Conservation (phyloP, 2,888 invertebrate species). For the Orchesellides sinensis region DNA sequence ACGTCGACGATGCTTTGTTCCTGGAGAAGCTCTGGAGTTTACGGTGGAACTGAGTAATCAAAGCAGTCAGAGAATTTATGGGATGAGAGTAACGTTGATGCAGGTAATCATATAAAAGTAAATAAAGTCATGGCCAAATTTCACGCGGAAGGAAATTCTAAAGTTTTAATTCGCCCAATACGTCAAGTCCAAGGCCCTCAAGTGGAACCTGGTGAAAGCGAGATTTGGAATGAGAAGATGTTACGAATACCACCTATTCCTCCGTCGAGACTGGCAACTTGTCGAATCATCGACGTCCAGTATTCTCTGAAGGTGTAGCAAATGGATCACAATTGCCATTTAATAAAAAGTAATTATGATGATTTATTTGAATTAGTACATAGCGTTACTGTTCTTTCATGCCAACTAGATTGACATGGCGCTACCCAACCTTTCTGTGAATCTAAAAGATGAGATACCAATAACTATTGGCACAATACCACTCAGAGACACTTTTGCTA, state of each 20-base stretch:
- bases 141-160: conserved; percentile 31
- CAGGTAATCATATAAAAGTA: too few species aligned
- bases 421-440: conserved; percentile 34
- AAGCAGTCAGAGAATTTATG: conserved; percentile 42
- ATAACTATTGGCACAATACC: conserved; percentile 57
- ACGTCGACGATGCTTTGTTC: conserved; percentile 34
- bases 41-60: conserved; percentile 41
- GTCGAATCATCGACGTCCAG: conserved; percentile 36
- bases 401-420: conserved; percentile 40
- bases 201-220: conserved; percentile 39
- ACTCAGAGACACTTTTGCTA: conserved; percentile 38
- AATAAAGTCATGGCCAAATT: conserved; percentile 7
- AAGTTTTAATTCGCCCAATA: not conserved
- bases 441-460: conserved; percentile 38
- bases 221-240: conserved; percentile 23
- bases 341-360: too few species aligned
- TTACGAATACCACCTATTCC: conserved; percentile 45
- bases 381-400: too few species aligned
- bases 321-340: not conserved
- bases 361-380: too few species aligned
- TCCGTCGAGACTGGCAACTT: conserved; percentile 30
- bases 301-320: conserved; percentile 34
- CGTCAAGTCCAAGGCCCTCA: conserved; percentile 32
- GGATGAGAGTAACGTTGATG: conserved; percentile 31
- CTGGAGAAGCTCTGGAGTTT: conserved; percentile 55